These are phyloP conservation scores for Anthonomus grandis DNA, from an alignment of 1,140 invertebrate species.

Conservation along the genomic window DNA sequence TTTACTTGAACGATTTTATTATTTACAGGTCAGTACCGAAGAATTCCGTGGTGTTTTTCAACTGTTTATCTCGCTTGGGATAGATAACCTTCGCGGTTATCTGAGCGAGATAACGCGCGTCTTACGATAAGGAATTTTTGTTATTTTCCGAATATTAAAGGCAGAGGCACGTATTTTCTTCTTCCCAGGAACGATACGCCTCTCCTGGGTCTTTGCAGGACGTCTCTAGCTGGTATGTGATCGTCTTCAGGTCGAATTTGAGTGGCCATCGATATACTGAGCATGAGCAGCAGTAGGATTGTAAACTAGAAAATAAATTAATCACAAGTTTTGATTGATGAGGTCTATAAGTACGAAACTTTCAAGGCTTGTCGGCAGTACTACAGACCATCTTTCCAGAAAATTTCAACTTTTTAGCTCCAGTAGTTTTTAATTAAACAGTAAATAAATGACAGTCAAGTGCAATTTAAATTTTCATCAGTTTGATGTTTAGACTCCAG, in stretches of 20 bases:
- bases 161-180: constrained; percentile 7
- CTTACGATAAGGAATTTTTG: background rate
- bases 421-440: too few relatives aligned
- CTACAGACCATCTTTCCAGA: too few relatives aligned
- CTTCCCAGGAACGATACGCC: constrained; percentile 9
- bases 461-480: too few relatives aligned
- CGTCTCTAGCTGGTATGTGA: background rate
- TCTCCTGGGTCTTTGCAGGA: background rate
- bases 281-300: too few relatives aligned
- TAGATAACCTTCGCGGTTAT: background rate
- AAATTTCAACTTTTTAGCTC: too few relatives aligned
- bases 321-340: too few relatives aligned
- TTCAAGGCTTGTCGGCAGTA: too few relatives aligned
- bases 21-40: background rate
- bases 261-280: too few relatives aligned
- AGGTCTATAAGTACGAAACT: too few relatives aligned
- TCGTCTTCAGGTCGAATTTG: background rate
- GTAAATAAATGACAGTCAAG: too few relatives aligned
- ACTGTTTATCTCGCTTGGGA: background rate
- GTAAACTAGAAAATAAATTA: too few relatives aligned
- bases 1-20: background rate
- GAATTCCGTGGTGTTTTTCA: background rate
- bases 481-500: too few relatives aligned
- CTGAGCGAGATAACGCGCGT: background rate
- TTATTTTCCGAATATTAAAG: constrained; percentile 5